These are phyloP conservation scores for Rhogogaster chlorosoma DNA, from an alignment of 2,888 invertebrate species.

Conservation along the genomic window DNA sequence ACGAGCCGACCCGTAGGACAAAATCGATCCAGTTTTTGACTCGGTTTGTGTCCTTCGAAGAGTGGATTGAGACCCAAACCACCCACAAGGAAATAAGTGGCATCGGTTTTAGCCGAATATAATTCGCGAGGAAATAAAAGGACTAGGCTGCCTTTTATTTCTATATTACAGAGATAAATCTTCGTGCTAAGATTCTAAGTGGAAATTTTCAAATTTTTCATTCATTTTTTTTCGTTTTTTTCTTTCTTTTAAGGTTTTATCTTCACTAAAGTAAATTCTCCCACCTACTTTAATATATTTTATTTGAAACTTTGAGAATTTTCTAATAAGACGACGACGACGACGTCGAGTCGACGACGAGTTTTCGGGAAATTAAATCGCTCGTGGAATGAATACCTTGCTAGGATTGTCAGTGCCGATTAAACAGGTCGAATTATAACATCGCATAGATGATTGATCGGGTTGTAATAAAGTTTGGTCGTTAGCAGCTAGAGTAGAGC, in stretches of 20 bases:
- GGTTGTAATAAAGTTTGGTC: not conserved
- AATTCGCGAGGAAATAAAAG: no score
- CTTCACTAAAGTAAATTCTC: no score
- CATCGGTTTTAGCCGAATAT: not conserved
- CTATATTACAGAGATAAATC: not conserved
- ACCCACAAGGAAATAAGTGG: not conserved
- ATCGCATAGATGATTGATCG: not conserved
- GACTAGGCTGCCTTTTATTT: not conserved
- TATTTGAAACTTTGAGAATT: no score
- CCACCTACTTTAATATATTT: no score
- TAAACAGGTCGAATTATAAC: not conserved
- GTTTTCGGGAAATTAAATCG: no score
- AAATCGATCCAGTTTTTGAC: not conserved
- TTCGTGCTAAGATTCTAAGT: not conserved
- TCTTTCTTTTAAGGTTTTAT: no score
- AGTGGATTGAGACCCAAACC: not conserved
- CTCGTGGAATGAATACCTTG: no score
- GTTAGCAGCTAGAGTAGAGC: no score
- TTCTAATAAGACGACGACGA: no score
- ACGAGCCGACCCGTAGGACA: not conserved
- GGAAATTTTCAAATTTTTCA: no score
- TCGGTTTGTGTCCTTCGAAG: not conserved
- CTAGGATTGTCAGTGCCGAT: not conserved
- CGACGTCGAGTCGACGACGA: no score
- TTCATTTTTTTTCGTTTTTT: no score